Conservation (phyloP, 2,113 vertebrate species). For the Lates calcarifer region DNA sequence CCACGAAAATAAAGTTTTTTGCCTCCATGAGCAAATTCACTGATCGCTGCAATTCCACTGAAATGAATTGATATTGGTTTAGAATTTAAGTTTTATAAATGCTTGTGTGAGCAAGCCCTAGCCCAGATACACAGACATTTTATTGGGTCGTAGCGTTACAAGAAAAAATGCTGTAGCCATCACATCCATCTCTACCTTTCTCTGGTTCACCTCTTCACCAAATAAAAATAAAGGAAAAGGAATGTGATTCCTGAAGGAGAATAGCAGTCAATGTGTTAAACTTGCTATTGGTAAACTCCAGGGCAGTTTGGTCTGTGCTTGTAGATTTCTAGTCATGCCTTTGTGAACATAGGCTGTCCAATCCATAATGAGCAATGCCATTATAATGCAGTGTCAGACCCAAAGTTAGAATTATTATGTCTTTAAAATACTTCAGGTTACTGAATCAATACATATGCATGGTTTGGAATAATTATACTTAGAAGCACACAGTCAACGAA, state of each 20-base stretch:
- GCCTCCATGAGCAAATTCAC: no score
- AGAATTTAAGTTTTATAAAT: not conserved
- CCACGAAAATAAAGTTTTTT: no score
- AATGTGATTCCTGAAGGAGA: conserved; percentile 4
- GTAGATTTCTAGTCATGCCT: not conserved
- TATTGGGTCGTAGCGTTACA: not conserved
- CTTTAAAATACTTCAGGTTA: not conserved
- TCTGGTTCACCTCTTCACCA: not conserved
- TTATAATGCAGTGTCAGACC: not conserved
- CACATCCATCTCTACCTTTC: not conserved
- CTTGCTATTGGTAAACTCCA: conserved; percentile 16
- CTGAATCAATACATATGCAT: not conserved
- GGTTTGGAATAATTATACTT: not conserved
- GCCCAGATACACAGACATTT: not conserved
- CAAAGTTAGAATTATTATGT: not conserved
- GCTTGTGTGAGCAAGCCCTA: not conserved
- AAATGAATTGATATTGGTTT: not conserved
- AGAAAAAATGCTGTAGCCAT: not conserved
- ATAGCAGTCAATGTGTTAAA: conserved; percentile 9
- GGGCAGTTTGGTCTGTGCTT: conserved; percentile 5
- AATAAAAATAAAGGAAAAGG: not conserved
- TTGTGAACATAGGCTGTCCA: not conserved
- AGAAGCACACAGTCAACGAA: not conserved
- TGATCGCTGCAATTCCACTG: no score
- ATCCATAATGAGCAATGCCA: not conserved